These are phyloP conservation scores for Smittia aterrima DNA, from an alignment of 2,888 invertebrate genomes.

Conservation along the genomic window DNA sequence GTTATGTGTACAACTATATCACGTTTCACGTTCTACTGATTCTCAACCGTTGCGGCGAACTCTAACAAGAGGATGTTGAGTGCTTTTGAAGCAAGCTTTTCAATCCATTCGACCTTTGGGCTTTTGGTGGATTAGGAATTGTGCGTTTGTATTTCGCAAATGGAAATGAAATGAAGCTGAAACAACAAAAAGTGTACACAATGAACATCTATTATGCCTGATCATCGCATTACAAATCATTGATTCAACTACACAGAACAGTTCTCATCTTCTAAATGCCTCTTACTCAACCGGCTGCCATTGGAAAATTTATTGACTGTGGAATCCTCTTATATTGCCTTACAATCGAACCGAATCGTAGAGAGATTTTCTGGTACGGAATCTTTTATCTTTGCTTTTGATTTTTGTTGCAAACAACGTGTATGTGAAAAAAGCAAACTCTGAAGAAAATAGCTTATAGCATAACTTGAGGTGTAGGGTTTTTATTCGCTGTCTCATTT, in stretches of 20 bases:
- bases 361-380: conserved; percentile 12
- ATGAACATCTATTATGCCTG: conserved; percentile 15
- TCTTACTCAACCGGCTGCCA: background rate
- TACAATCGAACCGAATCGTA: background rate
- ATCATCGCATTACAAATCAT: conserved; percentile 25
- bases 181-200: conserved; percentile 19
- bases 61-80: background rate
- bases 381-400: conserved; percentile 6
- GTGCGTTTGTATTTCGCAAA: conserved; percentile 13
- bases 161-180: conserved; percentile 31
- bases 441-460: too few species aligned
- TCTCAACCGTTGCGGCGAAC: background rate
- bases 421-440: too few species aligned
- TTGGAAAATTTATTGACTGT: conserved; percentile 17
- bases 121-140: background rate
- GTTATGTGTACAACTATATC: background rate
- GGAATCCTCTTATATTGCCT: background rate
- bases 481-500: too few species aligned
- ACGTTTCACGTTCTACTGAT: background rate
- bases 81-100: background rate
- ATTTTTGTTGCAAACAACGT: background rate
- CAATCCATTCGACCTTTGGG: background rate
- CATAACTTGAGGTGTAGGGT: too few species aligned
- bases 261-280: background rate
- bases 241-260: background rate